Base-by-base conservation (phyloP, 2,797 vertebrate species). In the Naso thynnoides region DNA sequence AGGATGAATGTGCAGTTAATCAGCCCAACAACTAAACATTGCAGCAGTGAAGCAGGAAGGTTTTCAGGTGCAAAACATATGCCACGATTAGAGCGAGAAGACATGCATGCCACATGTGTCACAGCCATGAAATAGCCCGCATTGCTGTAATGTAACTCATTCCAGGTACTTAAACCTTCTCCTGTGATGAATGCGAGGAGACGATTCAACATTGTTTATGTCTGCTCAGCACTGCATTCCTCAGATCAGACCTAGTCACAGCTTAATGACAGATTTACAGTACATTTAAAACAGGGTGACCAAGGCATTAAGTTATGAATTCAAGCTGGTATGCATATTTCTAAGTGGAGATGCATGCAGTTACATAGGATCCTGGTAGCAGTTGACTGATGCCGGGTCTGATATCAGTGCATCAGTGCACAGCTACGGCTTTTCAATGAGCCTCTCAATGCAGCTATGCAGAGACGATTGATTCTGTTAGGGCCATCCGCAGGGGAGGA, bases 41-140 rank as follows among this genome's bases (percentile, higher is more conserved):
- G 38, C 50, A 44, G 44, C 70, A 13, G 49, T 47, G 54, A 73
- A 68, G 60, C 38, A 44, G 11, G 59, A 49, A 54, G n/a, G 56
- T 59, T 54, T 84, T 92, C 87, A 93, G 82, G 84, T 92, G 92
- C 83, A 64, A 47, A 90, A 86, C 91, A 93, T 19, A 71, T 92
- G 91, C 39, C 8, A 8, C 26, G 39, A 60, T 73, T 61, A 64
- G 56, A 60, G 44, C 1, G 38, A 53, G 79, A 45, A 73, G 77
- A 83, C 73, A 76, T 56, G 70, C 73, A 42, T 61, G 66, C 66
- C 77, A 74, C 83, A 83, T 79, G 78, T 77, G 73, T 81, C 70
- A 48, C 27, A 52, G 73, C 74, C 72, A 76, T 73, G 63, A 84
- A 87, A 87, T 57, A 29, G 24, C 74, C 83, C 58, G 23, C 50